Conservation (phyloP, 1,140 invertebrate genomes). For the Eurosta solidaginis region DNA sequence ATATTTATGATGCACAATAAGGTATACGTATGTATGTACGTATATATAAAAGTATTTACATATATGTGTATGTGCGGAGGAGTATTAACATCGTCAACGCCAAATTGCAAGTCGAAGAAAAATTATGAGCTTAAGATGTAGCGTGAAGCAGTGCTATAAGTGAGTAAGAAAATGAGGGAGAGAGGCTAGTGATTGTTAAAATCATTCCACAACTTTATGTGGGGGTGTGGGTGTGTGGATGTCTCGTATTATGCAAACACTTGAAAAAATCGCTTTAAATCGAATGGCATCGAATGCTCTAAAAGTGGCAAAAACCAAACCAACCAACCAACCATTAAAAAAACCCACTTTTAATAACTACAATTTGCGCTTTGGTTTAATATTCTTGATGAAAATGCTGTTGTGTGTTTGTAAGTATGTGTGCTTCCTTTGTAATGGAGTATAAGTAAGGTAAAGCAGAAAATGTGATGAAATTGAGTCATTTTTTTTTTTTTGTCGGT, state of each 20-base stretch:
- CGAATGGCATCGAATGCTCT: background rate
- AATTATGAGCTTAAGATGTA: background rate
- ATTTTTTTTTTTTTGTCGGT: background rate
- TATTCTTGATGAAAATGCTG: background rate
- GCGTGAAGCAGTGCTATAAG: background rate
- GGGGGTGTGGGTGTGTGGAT: background rate
- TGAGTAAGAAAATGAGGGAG: background rate
- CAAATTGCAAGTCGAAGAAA: constrained; percentile 1
- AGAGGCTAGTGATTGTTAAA: background rate
- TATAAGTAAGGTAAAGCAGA: no score
- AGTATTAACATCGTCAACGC: constrained; percentile 18
- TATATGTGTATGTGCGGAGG: no score
- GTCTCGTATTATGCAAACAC: background rate
- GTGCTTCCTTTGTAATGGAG: no score
- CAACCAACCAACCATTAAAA: background rate
- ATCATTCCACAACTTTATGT: background rate
- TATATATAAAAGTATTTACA: no score
- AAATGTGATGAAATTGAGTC: background rate
- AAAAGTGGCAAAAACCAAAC: no score
- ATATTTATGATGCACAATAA: no score
- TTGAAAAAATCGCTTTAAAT: background rate
- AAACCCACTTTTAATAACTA: no score
- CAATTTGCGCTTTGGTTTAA: background rate
- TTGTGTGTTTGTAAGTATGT: background rate
- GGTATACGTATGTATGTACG: no score